Percentiles rank a stretch among this genome's conserved stretches.
These are phyloP conservation scores for Nemotelus nigrinus DNA, from an alignment of 2,888 invertebrate species.

Conservation along the genomic window DNA sequence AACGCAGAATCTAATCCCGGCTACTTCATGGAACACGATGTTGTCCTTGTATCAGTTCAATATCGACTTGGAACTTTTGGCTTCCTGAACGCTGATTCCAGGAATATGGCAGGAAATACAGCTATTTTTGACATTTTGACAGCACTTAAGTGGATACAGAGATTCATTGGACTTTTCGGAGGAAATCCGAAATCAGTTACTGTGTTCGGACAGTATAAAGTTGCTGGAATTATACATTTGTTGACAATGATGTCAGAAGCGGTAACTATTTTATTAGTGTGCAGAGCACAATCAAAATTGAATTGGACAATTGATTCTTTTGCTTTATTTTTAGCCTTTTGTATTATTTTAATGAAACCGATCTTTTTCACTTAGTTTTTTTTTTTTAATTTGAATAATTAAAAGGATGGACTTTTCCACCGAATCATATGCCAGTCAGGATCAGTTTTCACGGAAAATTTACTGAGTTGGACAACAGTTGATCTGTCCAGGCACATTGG, in stretches of 20 bases:
- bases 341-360: neutral
- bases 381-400: constrained; percentile 34
- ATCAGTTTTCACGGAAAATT: constrained; percentile 55
- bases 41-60: constrained; percentile 62
- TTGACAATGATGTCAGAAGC: constrained; percentile 58
- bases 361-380: too few relatives aligned
- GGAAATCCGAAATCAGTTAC: constrained; percentile 63
- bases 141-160: constrained; percentile 64
- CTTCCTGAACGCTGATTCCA: constrained; percentile 63
- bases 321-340: constrained; percentile 60
- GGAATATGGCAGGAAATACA: constrained; percentile 65
- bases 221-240: constrained; percentile 62
- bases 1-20: constrained; percentile 52
- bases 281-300: neutral
- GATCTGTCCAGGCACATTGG: constrained; percentile 10
- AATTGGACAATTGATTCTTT: neutral
- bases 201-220: constrained; percentile 65
- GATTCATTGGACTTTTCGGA: constrained; percentile 63
- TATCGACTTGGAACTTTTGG: constrained; percentile 63
- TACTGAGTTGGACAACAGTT: neutral
- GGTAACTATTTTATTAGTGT: constrained; percentile 40
- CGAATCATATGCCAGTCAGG: constrained; percentile 65
- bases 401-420: constrained; percentile 60
- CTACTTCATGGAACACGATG: constrained; percentile 59
- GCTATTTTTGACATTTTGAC: constrained; percentile 64